Base-by-base conservation (phyloP, 2,113 vertebrate species). In the Porphyrio hochstetteri region DNA sequence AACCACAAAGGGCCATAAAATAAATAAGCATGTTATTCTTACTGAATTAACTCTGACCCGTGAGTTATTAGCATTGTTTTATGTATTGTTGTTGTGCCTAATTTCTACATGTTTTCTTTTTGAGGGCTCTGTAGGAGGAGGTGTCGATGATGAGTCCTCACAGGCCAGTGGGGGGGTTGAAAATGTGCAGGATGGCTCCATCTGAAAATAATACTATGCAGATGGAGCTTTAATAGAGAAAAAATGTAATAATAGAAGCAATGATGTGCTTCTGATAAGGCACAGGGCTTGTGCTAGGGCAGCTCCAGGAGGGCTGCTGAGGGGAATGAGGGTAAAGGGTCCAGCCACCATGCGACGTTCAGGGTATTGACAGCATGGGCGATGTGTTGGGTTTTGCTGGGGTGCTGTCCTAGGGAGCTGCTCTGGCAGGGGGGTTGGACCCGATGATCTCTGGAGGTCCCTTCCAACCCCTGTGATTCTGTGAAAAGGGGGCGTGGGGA, bases 91-190 rank as follows among this genome's bases (percentile, higher is more conserved):
- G 93, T 87, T 93, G 83, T 80, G 82, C 91, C 89, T 96, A 85
- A 96, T 96, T 96, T 89, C 81, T 82, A 19, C 59, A 38, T 82
- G 77, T 96, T 94, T 96, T 90, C 86, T 75, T 92, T 92, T 33
- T 2, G 59, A 93, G 91, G 70, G 36, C 83, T 86, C 53, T 33
- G 83, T 64, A 79, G 91, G 79, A 93, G 91, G 91, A 96, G 70
- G 50, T 82, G 81, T 71, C 83, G 12, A 2, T 31, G 81, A 94
- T 88, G 90, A 91, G 87, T 93, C 88, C 63, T 78, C 75, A 84
- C 71, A 93, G 80, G 91, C 82, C 42, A 52, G 42, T 0, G 2
- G 48, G 90, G 90, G 63, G 74, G 61, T 59, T 94, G 88, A 57
- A 91, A 84, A 91, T 5, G 10, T 65, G 81, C 77, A 91, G 92